Evolutionary conservation across 2,797 vertebrate genomes (phyloP), one percentile per base, ranked within the genome.

Genomic region (Enteromius trimaculatus): DNA sequence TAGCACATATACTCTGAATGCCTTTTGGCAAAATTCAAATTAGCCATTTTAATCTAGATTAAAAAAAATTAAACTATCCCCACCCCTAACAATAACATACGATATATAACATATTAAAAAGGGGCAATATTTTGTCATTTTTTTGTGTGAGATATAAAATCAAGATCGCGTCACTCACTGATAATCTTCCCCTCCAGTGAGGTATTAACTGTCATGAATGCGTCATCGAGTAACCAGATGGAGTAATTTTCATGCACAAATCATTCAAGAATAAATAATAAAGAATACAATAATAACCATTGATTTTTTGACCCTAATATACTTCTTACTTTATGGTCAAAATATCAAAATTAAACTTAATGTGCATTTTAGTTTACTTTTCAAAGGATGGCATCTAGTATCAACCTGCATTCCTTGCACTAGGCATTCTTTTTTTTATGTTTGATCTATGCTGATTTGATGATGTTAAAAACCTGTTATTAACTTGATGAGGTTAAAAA

Each of bases 401-500:
- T 11, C 55, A 77, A n/a, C 16, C 6, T 16, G n/a, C 21, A 58
- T 58, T 76, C n/a, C 13, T 37, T 68, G 64, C 62, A 68, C 44
- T 53, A 17, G 29, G 11, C 37, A 31, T 49, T 62, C 42, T 21
- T 49, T 21, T 49, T 64, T 53, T 65, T 0, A 62, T 37, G 26
- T 26, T 26, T 16, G 21, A 49, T 62, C n/a, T 64, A 39, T 64
- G 42, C 17, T 31, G 9, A 37, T 11, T 23, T 26, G 10, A 65
- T 53, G 21, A n/a, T 0, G 16, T 39, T 29, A 65, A 81, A 82
- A 82, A 66, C 31, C 58, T 16, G 68, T 62, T 71, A 13, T 58
- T 80, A 70, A 14, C 39, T 47, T 80, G 65, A 34, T 47, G 21
- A 9, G 14, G 8, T 49, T 70, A 31, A 58, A 60, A 68, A 68